phyloP scores from a whole-genome alignment of 2,113 vertebrate genomes.

The Sapayoa aenigma region DNA sequence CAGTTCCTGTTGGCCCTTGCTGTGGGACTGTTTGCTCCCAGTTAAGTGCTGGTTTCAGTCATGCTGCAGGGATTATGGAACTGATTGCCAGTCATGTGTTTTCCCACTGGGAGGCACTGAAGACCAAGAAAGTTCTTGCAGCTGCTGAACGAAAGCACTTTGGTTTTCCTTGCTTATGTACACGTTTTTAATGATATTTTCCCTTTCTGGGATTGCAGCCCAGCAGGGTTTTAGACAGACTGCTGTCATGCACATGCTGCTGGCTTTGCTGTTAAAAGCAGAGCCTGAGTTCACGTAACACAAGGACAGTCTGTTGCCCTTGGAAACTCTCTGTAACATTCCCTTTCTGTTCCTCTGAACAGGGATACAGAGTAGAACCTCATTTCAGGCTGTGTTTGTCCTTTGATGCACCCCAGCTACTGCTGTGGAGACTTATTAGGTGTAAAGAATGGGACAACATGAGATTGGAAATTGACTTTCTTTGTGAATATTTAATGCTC shows the following conservation, averaged over 20 bases:
- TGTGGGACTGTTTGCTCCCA: background rate
- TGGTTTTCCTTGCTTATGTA: background rate
- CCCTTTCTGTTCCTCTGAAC: background rate
- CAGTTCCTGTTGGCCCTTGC: background rate
- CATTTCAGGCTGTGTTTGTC: background rate
- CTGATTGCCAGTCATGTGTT: background rate
- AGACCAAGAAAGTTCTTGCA: background rate
- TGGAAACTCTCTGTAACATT: background rate
- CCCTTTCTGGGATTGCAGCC: background rate
- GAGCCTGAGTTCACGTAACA: background rate
- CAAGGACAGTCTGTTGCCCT: background rate
- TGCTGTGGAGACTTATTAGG: background rate
- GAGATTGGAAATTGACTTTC: background rate
- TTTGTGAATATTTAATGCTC: background rate
- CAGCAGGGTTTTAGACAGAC: background rate
- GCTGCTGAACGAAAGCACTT: background rate
- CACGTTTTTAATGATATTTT: background rate
- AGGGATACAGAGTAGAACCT: background rate
- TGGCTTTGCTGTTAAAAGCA: background rate
- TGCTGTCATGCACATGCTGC: background rate
- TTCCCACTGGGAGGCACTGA: slow-evolving; percentile 23
- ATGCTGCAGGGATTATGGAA: background rate
- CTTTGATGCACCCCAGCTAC: background rate
- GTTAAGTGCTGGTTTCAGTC: background rate
- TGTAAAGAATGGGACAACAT: background rate